Evolutionary conservation across 1,140 invertebrate genomes (phyloP), one percentile per base, ranked within the genome.

Genomic region (Drepana arcuata): DNA sequence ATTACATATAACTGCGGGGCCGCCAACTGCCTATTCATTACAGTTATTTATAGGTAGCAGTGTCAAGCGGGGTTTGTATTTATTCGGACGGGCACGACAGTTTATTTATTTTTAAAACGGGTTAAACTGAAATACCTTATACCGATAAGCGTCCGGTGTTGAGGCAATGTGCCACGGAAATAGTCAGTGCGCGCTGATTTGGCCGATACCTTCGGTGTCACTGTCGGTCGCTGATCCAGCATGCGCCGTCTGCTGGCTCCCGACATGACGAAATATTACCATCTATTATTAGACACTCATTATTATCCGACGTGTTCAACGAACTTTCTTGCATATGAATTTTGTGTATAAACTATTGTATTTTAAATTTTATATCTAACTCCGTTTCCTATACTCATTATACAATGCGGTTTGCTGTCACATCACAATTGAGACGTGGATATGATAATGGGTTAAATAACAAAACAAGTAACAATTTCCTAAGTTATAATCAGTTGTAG

Each of bases 41-140:
- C 63, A 41, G 58, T 75, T 77, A 80, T 80, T 80, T 77, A 80
- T 80, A 80, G 72, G 56, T 55, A 63, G 55, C 63, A 65, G 58
- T 77, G 72, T 77, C 74, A 74, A 71, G 54, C 56, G 54, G 51
- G 60, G 57, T 56, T 65, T 64, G 68, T 73, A 69, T 75, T 73
- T 77, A 77, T 69, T 69, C 61, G 65, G 65, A 67, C 53, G 56
- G 65, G 49, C 63, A 47, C 61, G 47, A 59, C 57, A 35, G 67
- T 70, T 77, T 75, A 72, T 78, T 80, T 80, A 77, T 80, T 77
- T 71, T 73, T 65, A 53, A 56, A 80, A 73, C 66, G 62, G 48
- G 69, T 75, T 69, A 54, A 55, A 60, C 57, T 70, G 55, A 79
- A 80, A 73, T 66, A 71, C 43, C 48, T 53, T 41, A 51, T 58